Percentiles rank a stretch among this genome's conserved stretches.
These are phyloP conservation scores for Aspidiotus destructor DNA, from an alignment of 2,888 invertebrate genomes.

Conservation along the genomic window DNA sequence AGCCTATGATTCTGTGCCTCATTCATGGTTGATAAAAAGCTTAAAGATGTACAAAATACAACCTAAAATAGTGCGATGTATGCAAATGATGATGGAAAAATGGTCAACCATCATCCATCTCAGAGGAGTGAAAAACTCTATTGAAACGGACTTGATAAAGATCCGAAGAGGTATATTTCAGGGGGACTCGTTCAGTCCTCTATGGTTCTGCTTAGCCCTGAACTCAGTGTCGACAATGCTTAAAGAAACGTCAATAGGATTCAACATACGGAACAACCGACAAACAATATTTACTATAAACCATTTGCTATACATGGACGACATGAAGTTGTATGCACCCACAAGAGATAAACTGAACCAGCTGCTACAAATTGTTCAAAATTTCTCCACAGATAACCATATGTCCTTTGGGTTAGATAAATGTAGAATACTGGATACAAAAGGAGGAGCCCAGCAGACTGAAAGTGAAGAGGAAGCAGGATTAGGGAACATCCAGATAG, in stretches of 20 bases:
- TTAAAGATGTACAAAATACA: not conserved
- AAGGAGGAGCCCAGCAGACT: slow-evolving; percentile 17
- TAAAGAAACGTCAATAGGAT: slow-evolving; percentile 11
- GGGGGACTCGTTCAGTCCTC: not conserved
- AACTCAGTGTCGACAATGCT: not conserved
- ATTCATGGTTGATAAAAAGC: not conserved
- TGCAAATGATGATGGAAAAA: not conserved
- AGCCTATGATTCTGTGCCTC: slow-evolving; percentile 14
- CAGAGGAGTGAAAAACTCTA: not conserved
- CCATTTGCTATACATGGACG: slow-evolving; percentile 37
- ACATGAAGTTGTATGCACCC: slow-evolving; percentile 35
- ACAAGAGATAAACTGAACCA: slow-evolving; percentile 8
- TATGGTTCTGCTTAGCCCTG: not conserved
- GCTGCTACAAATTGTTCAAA: slow-evolving; percentile 24
- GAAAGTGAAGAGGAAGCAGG: not conserved
- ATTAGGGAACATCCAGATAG: slow-evolving; percentile 16
- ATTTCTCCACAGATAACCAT: slow-evolving; percentile 32
- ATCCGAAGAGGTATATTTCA: not conserved
- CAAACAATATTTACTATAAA: slow-evolving; percentile 18
- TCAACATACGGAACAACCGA: slow-evolving; percentile 9
- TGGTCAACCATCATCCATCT: not conserved
- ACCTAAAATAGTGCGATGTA: not conserved
- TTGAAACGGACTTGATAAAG: not conserved
- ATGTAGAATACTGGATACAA: slow-evolving; percentile 31
- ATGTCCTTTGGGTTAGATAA: slow-evolving; percentile 36